phyloP scores from a whole-genome alignment of 2,113 vertebrate genomes.

The Perccottus glenii region DNA sequence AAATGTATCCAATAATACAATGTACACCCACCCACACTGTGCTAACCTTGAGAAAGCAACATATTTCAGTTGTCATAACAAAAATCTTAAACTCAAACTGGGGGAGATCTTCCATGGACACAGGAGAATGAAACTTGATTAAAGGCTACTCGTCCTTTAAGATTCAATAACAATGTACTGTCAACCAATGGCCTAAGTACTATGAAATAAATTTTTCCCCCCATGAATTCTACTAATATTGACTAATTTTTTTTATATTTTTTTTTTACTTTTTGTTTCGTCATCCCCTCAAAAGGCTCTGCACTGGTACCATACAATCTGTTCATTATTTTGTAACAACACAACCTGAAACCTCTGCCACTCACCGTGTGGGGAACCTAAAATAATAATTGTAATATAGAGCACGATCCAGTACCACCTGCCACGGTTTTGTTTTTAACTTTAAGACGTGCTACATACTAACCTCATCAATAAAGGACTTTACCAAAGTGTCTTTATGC shows the following conservation, averaged over 20 bases:
- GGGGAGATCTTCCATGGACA: slow-evolving; percentile 7
- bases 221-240: too few species aligned
- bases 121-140: background rate
- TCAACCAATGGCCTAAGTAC: background rate
- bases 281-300: too few species aligned
- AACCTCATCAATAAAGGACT: slow-evolving; percentile 96
- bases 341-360: too few species aligned
- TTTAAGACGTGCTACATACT: slow-evolving; percentile 22
- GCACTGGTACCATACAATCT: too few species aligned
- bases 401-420: background rate
- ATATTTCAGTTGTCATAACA: slow-evolving; percentile 15
- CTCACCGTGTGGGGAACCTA: too few species aligned
- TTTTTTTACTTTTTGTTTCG: too few species aligned
- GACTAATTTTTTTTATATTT: too few species aligned
- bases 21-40: background rate
- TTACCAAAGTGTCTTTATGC: slow-evolving; percentile 92
- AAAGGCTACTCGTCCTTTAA: background rate
- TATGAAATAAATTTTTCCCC: too few species aligned
- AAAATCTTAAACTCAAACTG: slow-evolving; percentile 8
- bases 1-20: slow-evolving; percentile 19
- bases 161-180: background rate
- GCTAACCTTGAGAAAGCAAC: slow-evolving; percentile 50
- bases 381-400: too few species aligned
- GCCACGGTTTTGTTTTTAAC: background rate
- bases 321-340: too few species aligned